Base-by-base conservation (phyloP, 35 echinoderm and acorn worm genomes). In the Apostichopus parvimensis region DNA sequence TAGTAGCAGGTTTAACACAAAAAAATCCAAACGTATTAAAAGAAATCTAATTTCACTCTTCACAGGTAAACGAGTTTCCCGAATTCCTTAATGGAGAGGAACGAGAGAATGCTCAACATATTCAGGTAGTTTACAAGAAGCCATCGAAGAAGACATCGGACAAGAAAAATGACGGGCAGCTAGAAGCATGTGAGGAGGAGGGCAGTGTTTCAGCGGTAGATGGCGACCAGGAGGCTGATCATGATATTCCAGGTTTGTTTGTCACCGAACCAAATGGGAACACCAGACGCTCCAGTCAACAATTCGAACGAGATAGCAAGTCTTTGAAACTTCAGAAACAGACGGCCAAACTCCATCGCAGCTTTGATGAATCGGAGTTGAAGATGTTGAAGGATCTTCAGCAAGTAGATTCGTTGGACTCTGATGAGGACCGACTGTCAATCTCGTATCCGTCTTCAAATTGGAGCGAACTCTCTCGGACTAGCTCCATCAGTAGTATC, bases 81-180 rank as follows among this genome's bases (percentile, higher is more conserved):
- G 97, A 99, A 5, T 99, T 99, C 72, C 85, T 99, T 13, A 94
- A 91, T 82, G 97, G 97, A n/a, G 97, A 99, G 45, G 93, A 96
- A 54, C 91, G 97, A 64, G 97, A 96, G 22, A 99, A 96, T 77
- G 75, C 95, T 2, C 93, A 96, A 77, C 97, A 99, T 76, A 99
- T 99, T 23, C 87, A 24, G 66, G 86, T 99, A 3, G 91, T 93
- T 61, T 96, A 99, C 60, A 57, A 91, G 56, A 90, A 70, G 4
- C 55, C 84, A 18, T 78, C 56, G 54, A 90, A 78, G 22, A 92
- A 64, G 17, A 64, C 57, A 76, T 88, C 82, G 66, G 77, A 79
- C 85, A 15, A 78, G 82, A 62, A 92, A 71, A 57, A 91, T 54
- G 83, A 96, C 56, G 57, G 53, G 72, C 54, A 60, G 53, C 14